Conservation (phyloP, 1,140 invertebrate species). For the Caenorhabditis inopinata region DNA sequence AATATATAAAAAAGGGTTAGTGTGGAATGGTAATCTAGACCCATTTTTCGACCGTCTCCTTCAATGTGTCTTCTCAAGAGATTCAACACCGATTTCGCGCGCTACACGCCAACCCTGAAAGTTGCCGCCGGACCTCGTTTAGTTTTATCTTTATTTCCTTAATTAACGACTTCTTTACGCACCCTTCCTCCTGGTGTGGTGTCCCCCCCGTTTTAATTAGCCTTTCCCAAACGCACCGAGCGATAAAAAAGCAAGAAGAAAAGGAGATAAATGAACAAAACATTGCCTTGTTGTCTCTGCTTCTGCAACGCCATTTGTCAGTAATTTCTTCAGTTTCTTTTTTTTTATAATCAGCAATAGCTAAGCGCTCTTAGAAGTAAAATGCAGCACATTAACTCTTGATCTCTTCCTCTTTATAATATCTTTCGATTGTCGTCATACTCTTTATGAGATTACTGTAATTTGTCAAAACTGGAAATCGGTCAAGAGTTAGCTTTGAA, state of each 20-base stretch:
- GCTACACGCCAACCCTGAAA: slow-evolving; percentile 7
- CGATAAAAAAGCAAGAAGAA: neutral
- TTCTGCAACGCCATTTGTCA: too few relatives aligned
- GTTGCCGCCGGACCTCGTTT: slow-evolving; percentile 29
- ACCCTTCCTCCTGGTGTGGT: neutral
- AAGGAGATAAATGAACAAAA: neutral
- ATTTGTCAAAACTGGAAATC: neutral
- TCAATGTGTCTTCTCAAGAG: neutral
- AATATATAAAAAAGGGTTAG: neutral
- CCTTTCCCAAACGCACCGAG: slow-evolving; percentile 15
- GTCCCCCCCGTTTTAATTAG: slow-evolving; percentile 18
- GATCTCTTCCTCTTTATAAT: neutral
- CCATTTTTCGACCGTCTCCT: neutral
- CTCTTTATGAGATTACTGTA: neutral
- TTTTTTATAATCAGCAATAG: too few relatives aligned
- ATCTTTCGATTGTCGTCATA: neutral
- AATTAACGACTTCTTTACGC: slow-evolving; percentile 18
- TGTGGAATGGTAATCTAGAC: neutral
- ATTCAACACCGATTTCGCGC: slow-evolving; percentile 31
- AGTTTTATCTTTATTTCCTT: slow-evolving; percentile 32
- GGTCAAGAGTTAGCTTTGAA: neutral
- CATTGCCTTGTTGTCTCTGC: neutral
- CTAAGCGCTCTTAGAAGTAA: too few relatives aligned
- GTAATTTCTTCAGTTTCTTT: too few relatives aligned
- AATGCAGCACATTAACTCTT: neutral